These are phyloP conservation scores for Brienomyrus brachyistius DNA, from an alignment of 2,113 vertebrate species.

Conservation along the genomic window DNA sequence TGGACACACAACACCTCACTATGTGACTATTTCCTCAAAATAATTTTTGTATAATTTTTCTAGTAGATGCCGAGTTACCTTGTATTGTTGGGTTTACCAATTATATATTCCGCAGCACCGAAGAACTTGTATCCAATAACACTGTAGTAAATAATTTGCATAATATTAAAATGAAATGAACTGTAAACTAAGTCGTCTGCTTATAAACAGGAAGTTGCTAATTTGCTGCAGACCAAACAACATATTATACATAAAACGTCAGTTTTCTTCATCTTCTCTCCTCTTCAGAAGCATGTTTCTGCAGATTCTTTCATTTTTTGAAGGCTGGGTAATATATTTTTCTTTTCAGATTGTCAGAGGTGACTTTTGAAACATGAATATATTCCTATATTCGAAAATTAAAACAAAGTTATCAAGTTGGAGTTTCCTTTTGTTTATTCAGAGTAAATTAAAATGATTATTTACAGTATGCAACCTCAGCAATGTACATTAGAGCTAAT, in stretches of 20 bases:
- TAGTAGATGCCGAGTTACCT: background rate
- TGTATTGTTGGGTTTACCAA: background rate
- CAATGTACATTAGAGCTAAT: background rate
- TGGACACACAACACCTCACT: background rate
- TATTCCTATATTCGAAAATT: background rate
- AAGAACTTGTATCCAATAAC: background rate
- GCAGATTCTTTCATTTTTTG: background rate
- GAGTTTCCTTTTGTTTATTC: background rate
- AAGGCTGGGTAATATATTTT: background rate
- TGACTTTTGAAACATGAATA: background rate
- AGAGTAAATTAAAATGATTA: background rate
- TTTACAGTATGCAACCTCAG: background rate
- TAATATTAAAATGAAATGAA: background rate
- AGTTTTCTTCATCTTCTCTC: background rate
- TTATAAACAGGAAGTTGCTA: background rate
- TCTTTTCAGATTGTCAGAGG: background rate
- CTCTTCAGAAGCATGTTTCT: background rate
- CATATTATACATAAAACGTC: background rate
- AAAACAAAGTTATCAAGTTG: background rate
- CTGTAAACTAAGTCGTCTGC: background rate
- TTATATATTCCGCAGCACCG: background rate
- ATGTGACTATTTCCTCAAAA: background rate
- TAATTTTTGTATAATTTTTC: background rate
- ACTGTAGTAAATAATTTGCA: background rate
- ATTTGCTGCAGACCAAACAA: background rate